Evolutionary conservation across 35 echinoderm and acorn worm genomes (phyloP), one percentile per base, ranked within the genome.

Genomic region (Nesometra sesokonis): DNA sequence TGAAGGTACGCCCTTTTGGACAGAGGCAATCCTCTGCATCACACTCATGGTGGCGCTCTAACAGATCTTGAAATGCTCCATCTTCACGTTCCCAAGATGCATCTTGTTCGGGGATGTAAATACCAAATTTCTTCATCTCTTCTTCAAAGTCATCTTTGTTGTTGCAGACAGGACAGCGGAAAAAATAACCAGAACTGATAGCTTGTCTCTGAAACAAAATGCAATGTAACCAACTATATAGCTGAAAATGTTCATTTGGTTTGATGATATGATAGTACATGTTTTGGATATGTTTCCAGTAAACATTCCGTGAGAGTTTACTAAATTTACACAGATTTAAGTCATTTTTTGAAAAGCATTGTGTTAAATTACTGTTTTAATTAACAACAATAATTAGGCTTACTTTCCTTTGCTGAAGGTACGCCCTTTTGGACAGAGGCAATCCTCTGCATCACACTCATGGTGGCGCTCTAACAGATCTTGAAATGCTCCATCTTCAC

Each of bases 31-130:
- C 32, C n/a, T 80, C 76, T 0, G 90, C 78, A 84, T 93, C 88
- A 87, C 92, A 93, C 31, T 77, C 34, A 80, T 90, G 82, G 34
- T 93, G 88, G 29, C 92, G 86, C 85, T 90, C 84, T 43, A 90
- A 90, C 33, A 93, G 33, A 27, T 93, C 92, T 39, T 90, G 88
- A 77, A 83, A 93, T 27, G 92, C 92, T 30, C 83, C 80, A 31
- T 80, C 85, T 33, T 88, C 92, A 76, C 37, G 78, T 77, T 93
- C 92, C 92, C 92, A 93, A 19, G 89, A 85, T 34, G 92, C 92
- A 93, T 93, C 92, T 43, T 93, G 83, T 89, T 93, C 91, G 38
- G 91, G 91, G 17, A 93, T 82, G 83, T 93, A 89, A 78, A 93
- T 93, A 5, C 91, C 91, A 93, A 93, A 93, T 38, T 86, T 35